These are phyloP conservation scores for Megalops cyprinoides DNA, from an alignment of 2,797 vertebrate species.

Conservation along the genomic window DNA sequence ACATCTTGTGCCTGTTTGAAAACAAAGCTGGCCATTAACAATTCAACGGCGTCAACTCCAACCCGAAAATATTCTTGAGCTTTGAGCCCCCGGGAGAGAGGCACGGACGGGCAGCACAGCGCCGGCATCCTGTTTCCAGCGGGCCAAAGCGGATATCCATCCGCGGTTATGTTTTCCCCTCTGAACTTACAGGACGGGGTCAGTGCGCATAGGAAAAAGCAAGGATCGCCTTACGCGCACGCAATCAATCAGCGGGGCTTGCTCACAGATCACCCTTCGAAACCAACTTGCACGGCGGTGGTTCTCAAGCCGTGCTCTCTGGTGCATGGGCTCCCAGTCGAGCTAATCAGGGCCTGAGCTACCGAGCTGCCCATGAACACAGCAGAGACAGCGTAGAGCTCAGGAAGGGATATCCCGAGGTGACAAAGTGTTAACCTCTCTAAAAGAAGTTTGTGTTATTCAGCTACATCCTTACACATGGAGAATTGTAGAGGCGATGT, in stretches of 20 bases:
- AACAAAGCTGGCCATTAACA: conserved; percentile 38
- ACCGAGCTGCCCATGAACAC: too few species aligned
- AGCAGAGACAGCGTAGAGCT: too few species aligned
- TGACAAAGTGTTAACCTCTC: too few species aligned
- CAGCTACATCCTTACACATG: too few species aligned
- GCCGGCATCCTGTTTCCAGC: conserved; percentile 8
- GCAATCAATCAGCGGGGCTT: not conserved
- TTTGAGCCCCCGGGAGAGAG: not conserved
- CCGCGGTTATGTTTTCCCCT: not conserved
- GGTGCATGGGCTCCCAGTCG: not conserved
- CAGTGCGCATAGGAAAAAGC: not conserved
- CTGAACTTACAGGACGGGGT: not conserved
- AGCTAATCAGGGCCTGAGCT: too few species aligned
- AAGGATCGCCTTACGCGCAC: not conserved
- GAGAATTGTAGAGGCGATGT: too few species aligned
- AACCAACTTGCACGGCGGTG: not conserved
- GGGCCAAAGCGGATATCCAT: not conserved
- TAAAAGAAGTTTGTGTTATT: too few species aligned
- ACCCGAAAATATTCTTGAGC: conserved; percentile 27
- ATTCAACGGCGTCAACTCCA: conserved; percentile 12
- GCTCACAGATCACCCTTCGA: not conserved
- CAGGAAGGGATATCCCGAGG: too few species aligned
- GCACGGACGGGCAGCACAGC: too few species aligned
- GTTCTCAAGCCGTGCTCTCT: not conserved
- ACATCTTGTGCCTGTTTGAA: conserved; percentile 26